phyloP scores from a whole-genome alignment of 2,888 invertebrate species.

The Chloroclysta siterata region DNA sequence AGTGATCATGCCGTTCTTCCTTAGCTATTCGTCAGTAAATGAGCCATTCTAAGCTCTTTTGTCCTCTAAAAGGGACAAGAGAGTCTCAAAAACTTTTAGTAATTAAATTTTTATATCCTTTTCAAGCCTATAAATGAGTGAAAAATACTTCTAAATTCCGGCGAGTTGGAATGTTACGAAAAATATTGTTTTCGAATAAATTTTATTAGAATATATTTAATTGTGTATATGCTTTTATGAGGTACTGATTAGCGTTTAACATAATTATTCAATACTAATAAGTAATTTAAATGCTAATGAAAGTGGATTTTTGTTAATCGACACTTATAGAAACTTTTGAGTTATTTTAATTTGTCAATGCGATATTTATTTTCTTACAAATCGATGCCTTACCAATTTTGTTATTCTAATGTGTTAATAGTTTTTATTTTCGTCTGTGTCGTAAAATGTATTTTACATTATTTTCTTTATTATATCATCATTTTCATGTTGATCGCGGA shows the following conservation, averaged over 20 bases:
- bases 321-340: not conserved
- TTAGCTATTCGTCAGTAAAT: slow-evolving; percentile 21
- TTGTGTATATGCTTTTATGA: slow-evolving; percentile 30
- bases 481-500: too few species aligned
- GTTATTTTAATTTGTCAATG: not conserved
- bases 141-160: slow-evolving; percentile 49
- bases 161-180: slow-evolving; percentile 35
- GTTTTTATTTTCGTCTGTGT: not conserved
- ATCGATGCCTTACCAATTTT: not conserved
- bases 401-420: not conserved
- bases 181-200: slow-evolving; percentile 18
- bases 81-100: slow-evolving; percentile 60
- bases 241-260: slow-evolving; percentile 23
- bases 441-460: too few species aligned
- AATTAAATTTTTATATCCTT: slow-evolving; percentile 71
- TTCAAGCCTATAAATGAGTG: slow-evolving; percentile 54
- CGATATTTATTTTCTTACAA: not conserved
- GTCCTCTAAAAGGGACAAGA: slow-evolving; percentile 59
- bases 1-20: slow-evolving; percentile 7
- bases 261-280: slow-evolving; percentile 28
- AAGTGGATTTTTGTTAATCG: slow-evolving; percentile 10
- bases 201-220: slow-evolving; percentile 16
- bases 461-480: too few species aligned
- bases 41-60: slow-evolving; percentile 63
- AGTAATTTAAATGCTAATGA: slow-evolving; percentile 22